Percentiles rank a stretch among this genome's conserved stretches.
phyloP scores from a whole-genome alignment of 1,140 invertebrate genomes.

The Brachionus plicatilis region DNA sequence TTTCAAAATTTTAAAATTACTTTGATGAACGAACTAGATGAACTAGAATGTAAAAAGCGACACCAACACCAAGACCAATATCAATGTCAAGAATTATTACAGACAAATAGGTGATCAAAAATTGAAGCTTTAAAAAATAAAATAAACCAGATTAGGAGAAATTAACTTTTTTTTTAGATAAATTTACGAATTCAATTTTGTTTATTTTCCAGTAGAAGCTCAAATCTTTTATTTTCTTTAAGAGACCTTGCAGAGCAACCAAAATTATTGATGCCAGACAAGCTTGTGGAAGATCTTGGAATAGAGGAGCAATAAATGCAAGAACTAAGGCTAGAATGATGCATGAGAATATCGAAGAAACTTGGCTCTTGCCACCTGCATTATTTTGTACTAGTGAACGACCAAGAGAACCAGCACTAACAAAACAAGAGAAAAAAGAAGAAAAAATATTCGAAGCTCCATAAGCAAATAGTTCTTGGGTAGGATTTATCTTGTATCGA shows the following conservation, averaged over 20 bases:
- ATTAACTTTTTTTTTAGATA: not conserved
- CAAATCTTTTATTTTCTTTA: conserved; percentile 53
- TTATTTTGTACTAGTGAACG: conserved; percentile 57
- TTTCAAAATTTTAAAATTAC: conserved; percentile 45
- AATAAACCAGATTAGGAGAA: too few relatives aligned
- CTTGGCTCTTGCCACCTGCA: conserved; percentile 57
- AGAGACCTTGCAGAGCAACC: conserved; percentile 56
- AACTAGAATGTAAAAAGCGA: conserved; percentile 40
- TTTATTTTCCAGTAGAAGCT: conserved; percentile 51
- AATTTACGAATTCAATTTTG: conserved; percentile 54
- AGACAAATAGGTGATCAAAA: conserved; percentile 40
- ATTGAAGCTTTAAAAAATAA: conserved; percentile 41
- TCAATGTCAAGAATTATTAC: conserved; percentile 42
- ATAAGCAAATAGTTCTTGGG: conserved; percentile 59
- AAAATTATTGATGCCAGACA: conserved; percentile 57
- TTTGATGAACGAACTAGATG: conserved; percentile 52
- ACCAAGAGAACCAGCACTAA: conserved; percentile 59
- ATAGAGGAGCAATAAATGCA: conserved; percentile 56
- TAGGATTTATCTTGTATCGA: conserved; percentile 17
- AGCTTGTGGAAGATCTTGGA: conserved; percentile 50
- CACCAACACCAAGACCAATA: conserved; percentile 45
- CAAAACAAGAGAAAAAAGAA: conserved; percentile 59
- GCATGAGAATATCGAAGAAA: conserved; percentile 11
- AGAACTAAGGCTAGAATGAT: conserved; percentile 58
- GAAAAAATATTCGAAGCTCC: conserved; percentile 57